A percentile compares a stretch with the other conserved stretches of the same genome.
These are phyloP conservation scores for Ameiurus melas DNA, from an alignment of 2,113 vertebrate genomes.

Conservation along the genomic window DNA sequence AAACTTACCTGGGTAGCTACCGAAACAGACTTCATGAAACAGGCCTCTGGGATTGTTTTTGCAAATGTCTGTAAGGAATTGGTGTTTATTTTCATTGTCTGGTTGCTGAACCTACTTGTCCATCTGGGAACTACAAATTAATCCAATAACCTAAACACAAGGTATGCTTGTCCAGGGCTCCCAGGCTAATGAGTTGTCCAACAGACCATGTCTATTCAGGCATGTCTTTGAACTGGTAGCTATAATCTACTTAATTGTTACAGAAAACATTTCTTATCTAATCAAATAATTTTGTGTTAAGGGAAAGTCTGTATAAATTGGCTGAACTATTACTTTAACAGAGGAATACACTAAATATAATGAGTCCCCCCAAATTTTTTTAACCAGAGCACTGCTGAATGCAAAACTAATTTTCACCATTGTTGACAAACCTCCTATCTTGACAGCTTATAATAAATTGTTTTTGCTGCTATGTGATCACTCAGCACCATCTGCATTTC, in stretches of 20 bases:
- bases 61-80: not conserved
- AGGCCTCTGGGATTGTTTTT: no score
- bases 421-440: conserved; percentile 16
- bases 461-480: conserved; percentile 8
- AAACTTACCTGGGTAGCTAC: no score
- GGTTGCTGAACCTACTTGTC: not conserved
- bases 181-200: not conserved
- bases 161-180: not conserved
- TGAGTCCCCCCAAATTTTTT: not conserved
- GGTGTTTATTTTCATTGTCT: not conserved
- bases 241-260: not conserved
- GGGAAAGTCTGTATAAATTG: not conserved
- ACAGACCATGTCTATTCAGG: not conserved
- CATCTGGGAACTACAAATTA: not conserved
- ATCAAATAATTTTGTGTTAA: not conserved
- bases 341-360: not conserved
- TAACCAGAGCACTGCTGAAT: not conserved
- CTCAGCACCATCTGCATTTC: conserved; percentile 11
- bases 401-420: not conserved
- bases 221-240: not conserved
- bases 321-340: not conserved
- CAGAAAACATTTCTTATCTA: not conserved
- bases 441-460: conserved; percentile 5
- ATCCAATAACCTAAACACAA: not conserved
- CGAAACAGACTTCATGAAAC: no score